These are phyloP conservation scores for Calliopsis andreniformis DNA, from an alignment of 1,140 invertebrate species.

Conservation along the genomic window DNA sequence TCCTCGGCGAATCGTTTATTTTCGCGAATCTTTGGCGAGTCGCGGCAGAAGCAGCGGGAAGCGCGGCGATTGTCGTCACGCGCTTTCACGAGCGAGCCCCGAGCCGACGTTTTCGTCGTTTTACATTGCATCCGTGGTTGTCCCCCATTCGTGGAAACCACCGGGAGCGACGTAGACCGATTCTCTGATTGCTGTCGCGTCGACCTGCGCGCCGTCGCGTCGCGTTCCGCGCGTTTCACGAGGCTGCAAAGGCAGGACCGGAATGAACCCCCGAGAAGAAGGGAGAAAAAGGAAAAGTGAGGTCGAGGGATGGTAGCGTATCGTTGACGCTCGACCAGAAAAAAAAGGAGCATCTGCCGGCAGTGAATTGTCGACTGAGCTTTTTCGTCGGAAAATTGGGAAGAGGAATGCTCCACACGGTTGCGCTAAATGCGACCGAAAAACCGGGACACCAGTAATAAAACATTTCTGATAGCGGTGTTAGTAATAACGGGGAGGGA, in stretches of 20 bases:
- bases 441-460: slow-evolving; percentile 8
- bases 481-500: neutral
- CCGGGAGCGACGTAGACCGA: slow-evolving; percentile 14
- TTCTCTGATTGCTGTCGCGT: slow-evolving; percentile 30
- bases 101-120: slow-evolving; percentile 9
- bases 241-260: neutral
- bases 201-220: neutral
- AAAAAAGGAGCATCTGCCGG: neutral
- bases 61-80: neutral
- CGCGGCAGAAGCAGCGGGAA: slow-evolving; percentile 1
- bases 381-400: slow-evolving; percentile 14
- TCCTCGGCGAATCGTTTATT: slow-evolving; percentile 17
- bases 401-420: neutral
- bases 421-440: neutral
- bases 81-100: slow-evolving; percentile 10
- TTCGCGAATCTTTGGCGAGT: slow-evolving; percentile 1
- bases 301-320: neutral
- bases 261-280: neutral
- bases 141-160: slow-evolving; percentile 24
- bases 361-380: slow-evolving; percentile 16
- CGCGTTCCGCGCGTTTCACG: slow-evolving; percentile 22
- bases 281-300: neutral
- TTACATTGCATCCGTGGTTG: neutral
- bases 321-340: neutral
- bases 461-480: neutral